phyloP scores from a whole-genome alignment of 2,797 vertebrate genomes.

The Enteromius treurensis region DNA sequence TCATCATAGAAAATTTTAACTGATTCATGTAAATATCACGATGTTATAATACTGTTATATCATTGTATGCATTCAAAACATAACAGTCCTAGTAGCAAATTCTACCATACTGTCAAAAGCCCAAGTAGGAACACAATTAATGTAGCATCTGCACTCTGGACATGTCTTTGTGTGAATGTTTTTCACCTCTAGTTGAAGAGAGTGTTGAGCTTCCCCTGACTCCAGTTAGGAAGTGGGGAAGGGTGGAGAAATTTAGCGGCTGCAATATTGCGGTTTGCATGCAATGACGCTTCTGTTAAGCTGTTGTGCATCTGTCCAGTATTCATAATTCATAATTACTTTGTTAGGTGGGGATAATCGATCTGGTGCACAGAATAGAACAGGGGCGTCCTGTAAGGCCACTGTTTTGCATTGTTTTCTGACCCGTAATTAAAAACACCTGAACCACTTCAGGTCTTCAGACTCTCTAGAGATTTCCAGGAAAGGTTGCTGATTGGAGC shows the following conservation, averaged over 20 bases:
- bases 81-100: neutral
- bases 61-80: neutral
- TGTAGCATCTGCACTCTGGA: neutral
- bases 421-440: neutral
- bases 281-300: slow-evolving; percentile 27
- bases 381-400: neutral
- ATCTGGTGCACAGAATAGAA: slow-evolving; percentile 1
- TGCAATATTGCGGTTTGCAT: slow-evolving; percentile 21
- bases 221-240: slow-evolving; percentile 39
- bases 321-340: slow-evolving; percentile 49
- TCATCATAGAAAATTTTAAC: neutral
- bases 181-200: neutral
- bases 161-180: slow-evolving; percentile 11
- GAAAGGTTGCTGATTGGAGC: neutral
- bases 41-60: neutral
- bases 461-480: neutral
- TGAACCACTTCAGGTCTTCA: neutral
- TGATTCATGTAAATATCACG: neutral
- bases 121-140: neutral
- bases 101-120: neutral
- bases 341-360: neutral
- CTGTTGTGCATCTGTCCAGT: slow-evolving; percentile 50
- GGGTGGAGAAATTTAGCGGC: neutral
- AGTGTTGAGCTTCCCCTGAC: slow-evolving; percentile 33
- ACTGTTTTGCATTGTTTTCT: neutral